A percentile compares a stretch with the other conserved stretches of the same genome.
These are phyloP conservation scores for Invenusta paracnida DNA, from an alignment of 2,888 invertebrate genomes.

Conservation along the genomic window DNA sequence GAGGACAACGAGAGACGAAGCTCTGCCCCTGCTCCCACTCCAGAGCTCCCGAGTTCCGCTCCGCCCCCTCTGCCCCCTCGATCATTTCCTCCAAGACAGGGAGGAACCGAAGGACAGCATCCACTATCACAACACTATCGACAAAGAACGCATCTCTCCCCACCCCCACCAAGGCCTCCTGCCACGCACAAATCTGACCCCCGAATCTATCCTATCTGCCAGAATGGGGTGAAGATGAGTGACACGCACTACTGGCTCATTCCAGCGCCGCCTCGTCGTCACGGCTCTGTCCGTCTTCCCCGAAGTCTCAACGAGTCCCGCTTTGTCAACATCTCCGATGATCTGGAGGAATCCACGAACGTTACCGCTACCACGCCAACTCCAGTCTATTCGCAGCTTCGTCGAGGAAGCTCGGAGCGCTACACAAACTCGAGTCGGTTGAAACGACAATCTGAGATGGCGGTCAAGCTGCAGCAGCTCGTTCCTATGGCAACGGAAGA, in stretches of 20 bases:
- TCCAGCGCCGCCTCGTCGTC: neutral
- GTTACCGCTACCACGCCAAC: neutral
- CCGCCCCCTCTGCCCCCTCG: neutral
- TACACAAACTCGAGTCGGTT: neutral
- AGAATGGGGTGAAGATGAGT: conserved; percentile 4
- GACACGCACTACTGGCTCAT: conserved; percentile 10
- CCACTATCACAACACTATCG: no score
- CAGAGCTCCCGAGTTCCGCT: neutral
- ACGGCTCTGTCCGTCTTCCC: neutral
- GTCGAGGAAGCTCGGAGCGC: neutral
- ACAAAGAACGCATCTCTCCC: no score
- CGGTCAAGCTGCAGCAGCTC: neutral
- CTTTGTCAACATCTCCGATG: neutral
- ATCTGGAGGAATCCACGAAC: neutral
- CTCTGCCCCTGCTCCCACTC: no score
- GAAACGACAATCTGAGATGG: neutral
- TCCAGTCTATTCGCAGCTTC: neutral
- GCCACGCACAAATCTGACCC: neutral
- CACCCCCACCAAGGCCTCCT: neutral
- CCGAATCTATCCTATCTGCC: neutral
- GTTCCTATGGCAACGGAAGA: conserved; percentile 29
- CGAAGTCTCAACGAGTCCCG: neutral
- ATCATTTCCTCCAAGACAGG: neutral
- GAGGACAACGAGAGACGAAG: neutral
- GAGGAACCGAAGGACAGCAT: neutral